Percentiles rank a stretch among this genome's conserved stretches.
Conservation (phyloP, 2,113 vertebrate species). For the Aix galericulata region DNA sequence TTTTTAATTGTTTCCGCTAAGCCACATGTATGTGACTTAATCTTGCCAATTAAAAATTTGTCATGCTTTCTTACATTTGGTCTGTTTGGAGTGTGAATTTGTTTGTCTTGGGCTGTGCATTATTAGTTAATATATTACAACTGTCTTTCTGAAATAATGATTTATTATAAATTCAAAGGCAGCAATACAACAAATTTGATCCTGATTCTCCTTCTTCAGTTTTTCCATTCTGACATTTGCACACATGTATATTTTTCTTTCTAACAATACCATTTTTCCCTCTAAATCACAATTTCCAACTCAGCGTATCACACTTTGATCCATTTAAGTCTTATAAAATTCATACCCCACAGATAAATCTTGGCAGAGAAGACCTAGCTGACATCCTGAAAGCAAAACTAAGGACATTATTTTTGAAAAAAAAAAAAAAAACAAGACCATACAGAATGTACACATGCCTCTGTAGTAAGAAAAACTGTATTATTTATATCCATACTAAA, state of each 20-base stretch:
- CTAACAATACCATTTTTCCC: not conserved
- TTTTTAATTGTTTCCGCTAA: not conserved
- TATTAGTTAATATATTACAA: not conserved
- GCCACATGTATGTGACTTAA: not conserved
- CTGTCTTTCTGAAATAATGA: not conserved
- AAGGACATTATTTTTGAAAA: not conserved
- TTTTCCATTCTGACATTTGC: not conserved
- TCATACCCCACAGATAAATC: not conserved
- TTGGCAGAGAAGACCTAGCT: not conserved
- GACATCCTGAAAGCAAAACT: not conserved
- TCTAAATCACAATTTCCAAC: not conserved
- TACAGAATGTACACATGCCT: not conserved
- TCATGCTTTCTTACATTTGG: not conserved
- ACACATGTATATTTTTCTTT: not conserved
- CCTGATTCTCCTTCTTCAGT: not conserved
- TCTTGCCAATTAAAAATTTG: not conserved
- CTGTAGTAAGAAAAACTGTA: not conserved
- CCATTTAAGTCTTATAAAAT: not conserved
- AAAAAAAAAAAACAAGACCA: not conserved
- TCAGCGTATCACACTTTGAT: not conserved
- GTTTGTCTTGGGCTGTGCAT: not conserved
- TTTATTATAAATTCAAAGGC: not conserved
- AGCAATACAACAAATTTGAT: not conserved
- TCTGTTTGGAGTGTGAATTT: not conserved
- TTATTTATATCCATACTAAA: not conserved